Evolutionary conservation across 2,113 vertebrate genomes (phyloP).

Genomic region (Thomomys bottae): DNA sequence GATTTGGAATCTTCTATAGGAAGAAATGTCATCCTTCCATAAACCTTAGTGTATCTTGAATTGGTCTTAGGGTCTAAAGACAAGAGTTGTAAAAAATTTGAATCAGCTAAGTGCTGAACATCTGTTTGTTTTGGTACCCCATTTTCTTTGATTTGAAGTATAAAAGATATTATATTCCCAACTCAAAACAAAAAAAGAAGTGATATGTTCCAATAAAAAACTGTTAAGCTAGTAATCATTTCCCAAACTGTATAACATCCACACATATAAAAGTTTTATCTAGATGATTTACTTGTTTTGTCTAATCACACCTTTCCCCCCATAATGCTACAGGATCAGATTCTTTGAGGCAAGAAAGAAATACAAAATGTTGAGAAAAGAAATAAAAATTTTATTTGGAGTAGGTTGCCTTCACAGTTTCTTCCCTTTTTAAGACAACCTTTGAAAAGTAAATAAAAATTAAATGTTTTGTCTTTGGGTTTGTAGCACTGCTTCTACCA

Average conservation of each 20-base stretch:
- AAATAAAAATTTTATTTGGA: slow-evolving; percentile 14
- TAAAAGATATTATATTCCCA: slow-evolving; percentile 9
- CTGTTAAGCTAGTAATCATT: slow-evolving; percentile 28
- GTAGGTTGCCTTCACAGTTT: slow-evolving; percentile 42
- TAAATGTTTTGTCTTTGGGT: no score
- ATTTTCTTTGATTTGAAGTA: slow-evolving; percentile 59
- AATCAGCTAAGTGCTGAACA: slow-evolving; percentile 46
- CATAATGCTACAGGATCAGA: neutral
- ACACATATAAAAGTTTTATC: neutral
- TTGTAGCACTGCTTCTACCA: neutral
- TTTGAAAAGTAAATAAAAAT: slow-evolving; percentile 54
- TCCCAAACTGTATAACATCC: slow-evolving; percentile 48
- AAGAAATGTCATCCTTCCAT: neutral
- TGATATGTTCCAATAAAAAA: slow-evolving; percentile 25
- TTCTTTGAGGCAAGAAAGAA: slow-evolving; percentile 65
- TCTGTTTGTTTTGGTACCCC: slow-evolving; percentile 30
- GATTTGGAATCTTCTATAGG: neutral
- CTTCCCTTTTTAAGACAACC: neutral
- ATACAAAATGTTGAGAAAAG: neutral
- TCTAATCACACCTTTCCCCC: slow-evolving; percentile 26
- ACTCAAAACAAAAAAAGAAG: slow-evolving; percentile 57
- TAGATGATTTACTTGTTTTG: slow-evolving; percentile 52
- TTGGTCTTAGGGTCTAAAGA: slow-evolving; percentile 6
- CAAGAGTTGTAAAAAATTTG: slow-evolving; percentile 16
- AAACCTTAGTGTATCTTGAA: neutral